These are phyloP conservation scores for Crenichthys baileyi DNA, from an alignment of 2,797 vertebrate genomes.

Conservation along the genomic window DNA sequence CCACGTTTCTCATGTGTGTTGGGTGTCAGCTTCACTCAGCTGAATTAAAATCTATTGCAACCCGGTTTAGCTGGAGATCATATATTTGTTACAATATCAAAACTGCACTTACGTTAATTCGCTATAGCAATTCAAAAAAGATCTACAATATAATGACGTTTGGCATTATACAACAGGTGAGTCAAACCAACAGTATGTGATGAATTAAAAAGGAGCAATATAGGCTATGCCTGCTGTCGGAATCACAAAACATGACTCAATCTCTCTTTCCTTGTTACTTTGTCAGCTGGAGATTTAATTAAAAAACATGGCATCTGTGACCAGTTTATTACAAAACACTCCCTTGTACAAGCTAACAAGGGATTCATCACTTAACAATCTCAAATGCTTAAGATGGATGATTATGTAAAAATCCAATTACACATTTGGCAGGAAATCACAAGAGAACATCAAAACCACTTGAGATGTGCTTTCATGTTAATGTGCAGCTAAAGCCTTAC, in stretches of 20 bases:
- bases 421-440: neutral
- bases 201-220: neutral
- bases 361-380: neutral
- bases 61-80: too few species aligned
- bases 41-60: neutral
- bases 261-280: neutral
- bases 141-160: neutral
- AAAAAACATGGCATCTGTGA: neutral
- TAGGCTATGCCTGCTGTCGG: neutral
- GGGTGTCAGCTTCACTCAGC: too few species aligned
- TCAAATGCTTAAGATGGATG: neutral
- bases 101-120: neutral
- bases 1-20: too few species aligned
- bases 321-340: conserved; percentile 5
- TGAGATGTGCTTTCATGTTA: neutral
- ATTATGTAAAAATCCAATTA: neutral
- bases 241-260: neutral
- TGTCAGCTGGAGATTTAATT: neutral
- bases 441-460: neutral
- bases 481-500: neutral
- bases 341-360: neutral
- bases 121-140: neutral
- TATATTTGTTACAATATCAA: too few species aligned
- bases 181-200: neutral
- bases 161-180: neutral